Evolutionary conservation across 2,113 vertebrate species (phyloP).

Genomic region (Anarhynchus alexandrinus): DNA sequence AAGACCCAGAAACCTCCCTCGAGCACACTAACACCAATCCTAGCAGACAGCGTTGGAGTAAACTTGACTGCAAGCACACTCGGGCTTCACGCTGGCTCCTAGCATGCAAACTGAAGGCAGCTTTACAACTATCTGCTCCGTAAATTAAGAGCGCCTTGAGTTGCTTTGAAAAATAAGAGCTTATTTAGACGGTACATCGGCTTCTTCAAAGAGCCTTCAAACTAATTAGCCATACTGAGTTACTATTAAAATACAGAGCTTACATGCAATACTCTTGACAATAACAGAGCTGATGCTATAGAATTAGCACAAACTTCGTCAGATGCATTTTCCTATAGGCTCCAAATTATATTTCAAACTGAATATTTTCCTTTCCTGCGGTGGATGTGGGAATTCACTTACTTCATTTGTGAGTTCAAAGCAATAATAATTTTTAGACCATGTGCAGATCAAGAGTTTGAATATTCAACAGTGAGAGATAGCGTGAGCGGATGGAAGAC

Average conservation of each 20-base stretch:
- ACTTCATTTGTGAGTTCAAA: constrained; percentile 47
- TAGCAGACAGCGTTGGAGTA: neutral
- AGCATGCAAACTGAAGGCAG: constrained; percentile 8
- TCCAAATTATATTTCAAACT: constrained; percentile 26
- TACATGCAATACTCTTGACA: constrained; percentile 3
- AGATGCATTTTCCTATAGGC: constrained; percentile 52
- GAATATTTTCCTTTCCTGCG: neutral
- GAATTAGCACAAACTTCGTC: constrained; percentile 43
- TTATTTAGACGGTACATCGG: constrained; percentile 29
- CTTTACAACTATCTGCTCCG: constrained; percentile 29
- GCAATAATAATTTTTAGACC: constrained; percentile 23
- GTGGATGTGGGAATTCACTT: constrained; percentile 47
- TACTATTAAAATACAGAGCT: constrained; percentile 42
- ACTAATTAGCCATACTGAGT: constrained; percentile 44
- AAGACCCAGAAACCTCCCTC: neutral
- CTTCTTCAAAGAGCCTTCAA: constrained; percentile 50
- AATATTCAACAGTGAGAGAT: constrained; percentile 8
- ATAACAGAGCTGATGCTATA: neutral
- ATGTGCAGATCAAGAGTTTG: constrained; percentile 15
- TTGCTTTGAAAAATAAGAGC: constrained; percentile 51
- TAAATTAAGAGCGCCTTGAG: constrained; percentile 44
- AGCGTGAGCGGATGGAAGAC: neutral
- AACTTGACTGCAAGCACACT: neutral
- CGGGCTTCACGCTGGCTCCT: neutral
- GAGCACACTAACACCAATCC: neutral